A percentile compares a stretch with the other conserved stretches of the same genome.
phyloP scores from a whole-genome alignment of 2,113 vertebrate species.

The Hipposideros armiger region DNA sequence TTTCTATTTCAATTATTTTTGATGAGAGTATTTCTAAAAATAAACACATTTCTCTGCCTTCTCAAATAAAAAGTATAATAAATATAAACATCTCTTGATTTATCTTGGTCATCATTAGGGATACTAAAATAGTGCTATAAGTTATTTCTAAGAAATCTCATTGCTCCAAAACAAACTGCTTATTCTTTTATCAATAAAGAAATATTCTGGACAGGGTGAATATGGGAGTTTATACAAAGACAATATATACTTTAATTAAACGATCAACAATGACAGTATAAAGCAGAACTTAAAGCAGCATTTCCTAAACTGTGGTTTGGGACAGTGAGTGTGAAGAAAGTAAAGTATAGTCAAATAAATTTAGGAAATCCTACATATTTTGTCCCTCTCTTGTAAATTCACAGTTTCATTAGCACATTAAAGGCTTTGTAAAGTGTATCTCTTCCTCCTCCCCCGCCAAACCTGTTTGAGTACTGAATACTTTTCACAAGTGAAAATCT shows the following conservation, averaged over 20 bases:
- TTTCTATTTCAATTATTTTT: slow-evolving; percentile 18
- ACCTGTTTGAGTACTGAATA: neutral
- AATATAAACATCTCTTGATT: slow-evolving; percentile 27
- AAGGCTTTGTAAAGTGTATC: slow-evolving; percentile 1
- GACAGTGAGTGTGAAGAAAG: slow-evolving; percentile 42
- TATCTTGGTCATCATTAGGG: neutral
- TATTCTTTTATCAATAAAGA: slow-evolving; percentile 20
- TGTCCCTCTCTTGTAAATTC: slow-evolving; percentile 34
- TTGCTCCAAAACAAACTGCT: neutral
- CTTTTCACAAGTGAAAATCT: slow-evolving; percentile 44
- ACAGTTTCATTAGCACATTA: slow-evolving; percentile 35
- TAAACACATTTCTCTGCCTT: neutral
- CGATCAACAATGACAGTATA: slow-evolving; percentile 4
- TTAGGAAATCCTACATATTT: slow-evolving; percentile 6
- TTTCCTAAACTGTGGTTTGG: slow-evolving; percentile 27
- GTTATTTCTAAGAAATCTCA: slow-evolving; percentile 45
- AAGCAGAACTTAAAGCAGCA: slow-evolving; percentile 41
- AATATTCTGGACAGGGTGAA: neutral
- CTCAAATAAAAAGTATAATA: slow-evolving; percentile 51
- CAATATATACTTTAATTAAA: slow-evolving; percentile 26
- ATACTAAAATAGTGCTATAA: slow-evolving; percentile 18
- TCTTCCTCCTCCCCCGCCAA: neutral
- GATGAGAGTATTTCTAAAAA: slow-evolving; percentile 42
- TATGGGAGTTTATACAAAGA: slow-evolving; percentile 37
- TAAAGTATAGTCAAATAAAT: slow-evolving; percentile 16